These are phyloP conservation scores for Marisa cornuarietis DNA, from an alignment of 1,140 invertebrate species.

Conservation along the genomic window DNA sequence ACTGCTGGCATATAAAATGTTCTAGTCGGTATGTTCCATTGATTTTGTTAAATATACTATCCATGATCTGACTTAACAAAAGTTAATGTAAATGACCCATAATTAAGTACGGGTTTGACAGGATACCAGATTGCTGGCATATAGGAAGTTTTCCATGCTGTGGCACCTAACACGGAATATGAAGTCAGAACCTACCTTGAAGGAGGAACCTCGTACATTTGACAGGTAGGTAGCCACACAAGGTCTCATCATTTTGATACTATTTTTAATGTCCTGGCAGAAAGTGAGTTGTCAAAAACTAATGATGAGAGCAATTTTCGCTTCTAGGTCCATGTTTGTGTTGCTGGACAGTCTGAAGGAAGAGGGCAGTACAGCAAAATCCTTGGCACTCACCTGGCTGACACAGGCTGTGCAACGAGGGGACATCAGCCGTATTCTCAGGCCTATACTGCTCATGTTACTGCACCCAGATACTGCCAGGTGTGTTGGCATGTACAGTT, in stretches of 20 bases:
- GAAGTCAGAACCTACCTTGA: constrained; percentile 65
- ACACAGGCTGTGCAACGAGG: constrained; percentile 78
- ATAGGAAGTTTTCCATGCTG: constrained; percentile 79
- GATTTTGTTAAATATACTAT: neutral
- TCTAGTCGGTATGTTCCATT: no score
- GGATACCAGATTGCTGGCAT: constrained; percentile 72
- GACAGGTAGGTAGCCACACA: constrained; percentile 65
- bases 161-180: constrained; percentile 83
- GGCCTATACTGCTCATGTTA: constrained; percentile 81
- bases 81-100: neutral
- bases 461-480: constrained; percentile 84
- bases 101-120: constrained; percentile 41
- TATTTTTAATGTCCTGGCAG: neutral
- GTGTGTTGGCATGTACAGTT: constrained; percentile 23
- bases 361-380: constrained; percentile 76
- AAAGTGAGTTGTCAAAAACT: neutral
- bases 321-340: constrained; percentile 76
- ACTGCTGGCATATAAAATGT: constrained; percentile 75
- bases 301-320: neutral
- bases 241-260: neutral
- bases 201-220: constrained; percentile 69
- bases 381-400: constrained; percentile 79
- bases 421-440: constrained; percentile 81
- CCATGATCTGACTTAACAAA: neutral
- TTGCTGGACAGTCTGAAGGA: constrained; percentile 81